A percentile compares a stretch with the other conserved stretches of the same genome.
phyloP scores from a whole-genome alignment of 2,888 invertebrate species.

The Elaeidobius kamerunicus region DNA sequence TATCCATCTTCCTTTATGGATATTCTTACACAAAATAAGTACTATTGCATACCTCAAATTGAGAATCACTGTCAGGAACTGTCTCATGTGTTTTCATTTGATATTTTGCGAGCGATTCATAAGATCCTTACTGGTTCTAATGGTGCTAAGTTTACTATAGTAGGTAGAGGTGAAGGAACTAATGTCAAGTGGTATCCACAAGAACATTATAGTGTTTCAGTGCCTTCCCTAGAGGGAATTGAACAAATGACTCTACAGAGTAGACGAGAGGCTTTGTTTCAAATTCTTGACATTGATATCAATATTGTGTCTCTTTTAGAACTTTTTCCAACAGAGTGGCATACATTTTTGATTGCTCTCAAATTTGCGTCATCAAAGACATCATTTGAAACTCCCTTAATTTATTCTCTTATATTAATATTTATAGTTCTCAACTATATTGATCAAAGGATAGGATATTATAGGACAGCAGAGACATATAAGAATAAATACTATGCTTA shows the following conservation, averaged over 20 bases:
- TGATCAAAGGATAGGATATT: slow-evolving; percentile 57
- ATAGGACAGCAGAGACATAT: slow-evolving; percentile 47
- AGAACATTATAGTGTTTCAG: slow-evolving; percentile 27
- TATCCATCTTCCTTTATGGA: slow-evolving; percentile 69
- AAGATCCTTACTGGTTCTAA: slow-evolving; percentile 41
- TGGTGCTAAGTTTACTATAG: slow-evolving; percentile 24
- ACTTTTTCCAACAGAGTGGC: slow-evolving; percentile 57
- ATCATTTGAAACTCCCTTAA: slow-evolving; percentile 48
- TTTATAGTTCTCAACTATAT: slow-evolving; percentile 58
- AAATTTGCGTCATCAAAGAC: slow-evolving; percentile 57
- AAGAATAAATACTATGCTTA: slow-evolving; percentile 47
- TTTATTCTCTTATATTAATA: slow-evolving; percentile 59
- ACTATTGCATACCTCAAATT: slow-evolving; percentile 67
- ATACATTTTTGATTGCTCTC: slow-evolving; percentile 56
- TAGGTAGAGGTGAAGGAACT: slow-evolving; percentile 38
- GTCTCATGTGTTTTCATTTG: slow-evolving; percentile 58
- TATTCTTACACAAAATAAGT: slow-evolving; percentile 60
- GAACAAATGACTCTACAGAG: slow-evolving; percentile 38
- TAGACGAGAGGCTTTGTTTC: slow-evolving; percentile 48
- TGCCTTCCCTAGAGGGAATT: slow-evolving; percentile 46
- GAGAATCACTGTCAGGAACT: slow-evolving; percentile 64
- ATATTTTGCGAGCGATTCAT: slow-evolving; percentile 61
- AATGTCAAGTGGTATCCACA: slow-evolving; percentile 32
- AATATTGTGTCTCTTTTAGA: slow-evolving; percentile 46
- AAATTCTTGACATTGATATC: slow-evolving; percentile 52